These are phyloP conservation scores for Patella vulgata DNA, from an alignment of 1,140 invertebrate genomes.

Conservation along the genomic window DNA sequence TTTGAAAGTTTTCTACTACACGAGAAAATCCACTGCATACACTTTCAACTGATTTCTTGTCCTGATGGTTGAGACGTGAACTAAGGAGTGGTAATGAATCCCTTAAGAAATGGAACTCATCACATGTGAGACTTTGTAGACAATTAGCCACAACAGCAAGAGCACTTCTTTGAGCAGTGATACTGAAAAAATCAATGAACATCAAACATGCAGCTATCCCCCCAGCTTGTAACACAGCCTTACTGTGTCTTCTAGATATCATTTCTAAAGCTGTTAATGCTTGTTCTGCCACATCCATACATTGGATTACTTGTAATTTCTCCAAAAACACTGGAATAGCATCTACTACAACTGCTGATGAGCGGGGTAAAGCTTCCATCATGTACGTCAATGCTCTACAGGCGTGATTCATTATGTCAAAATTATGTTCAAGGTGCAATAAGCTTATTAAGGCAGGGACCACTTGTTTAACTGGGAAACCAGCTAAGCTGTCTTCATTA, in stretches of 20 bases:
- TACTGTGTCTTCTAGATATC: constrained; percentile 94
- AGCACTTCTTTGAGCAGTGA: constrained; percentile 90
- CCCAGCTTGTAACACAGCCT: constrained; percentile 92
- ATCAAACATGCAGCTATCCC: constrained; percentile 95
- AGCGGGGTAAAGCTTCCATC: constrained; percentile 97
- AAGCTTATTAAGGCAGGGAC: constrained; percentile 83
- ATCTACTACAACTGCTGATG: constrained; percentile 94
- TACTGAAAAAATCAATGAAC: constrained; percentile 97
- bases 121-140: constrained; percentile 90
- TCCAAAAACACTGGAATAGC: constrained; percentile 85
- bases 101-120: constrained; percentile 92
- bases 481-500: constrained; percentile 97
- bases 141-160: constrained; percentile 96
- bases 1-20: constrained; percentile 95
- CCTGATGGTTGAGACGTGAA: constrained; percentile 85
- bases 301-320: constrained; percentile 93
- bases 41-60: constrained; percentile 98
- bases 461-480: constrained; percentile 97
- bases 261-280: constrained; percentile 95
- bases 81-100: constrained; percentile 89
- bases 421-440: constrained; percentile 82
- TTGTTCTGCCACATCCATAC: constrained; percentile 99
- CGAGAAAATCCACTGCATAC: constrained; percentile 95
- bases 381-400: constrained; percentile 98
- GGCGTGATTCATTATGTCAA: constrained; percentile 99